Evolutionary conservation across 2,888 invertebrate genomes (phyloP), one percentile per base, ranked within the genome.

Genomic region (Athripsodes cinereus): DNA sequence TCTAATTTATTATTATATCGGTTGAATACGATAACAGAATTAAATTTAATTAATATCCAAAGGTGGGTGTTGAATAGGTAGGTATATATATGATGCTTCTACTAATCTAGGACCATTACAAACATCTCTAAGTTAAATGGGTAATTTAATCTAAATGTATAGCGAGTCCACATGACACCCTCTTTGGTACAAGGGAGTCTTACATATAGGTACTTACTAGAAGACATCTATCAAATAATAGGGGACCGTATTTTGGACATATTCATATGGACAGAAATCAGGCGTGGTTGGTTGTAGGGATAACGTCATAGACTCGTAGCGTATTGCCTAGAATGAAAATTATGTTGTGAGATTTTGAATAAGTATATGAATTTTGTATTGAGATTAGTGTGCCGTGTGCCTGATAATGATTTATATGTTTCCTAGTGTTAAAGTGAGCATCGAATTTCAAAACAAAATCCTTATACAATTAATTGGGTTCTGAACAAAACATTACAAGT

Each of bases 1-100:
- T 13, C 8, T 2, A 40, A 31, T 31, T 31, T 13, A n/a, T 40
- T 16, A 13, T 3, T 40, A 26, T 26, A 26, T 26, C 26, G 26
- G 26, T 26, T 10, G 26, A 26, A 26, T 53, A 56, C 64, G 62
- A 64, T 64, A 62, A 62, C 58, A 22, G 57, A 62, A 64, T 62
- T 64, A 64, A 64, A 62, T 64, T 64, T 62, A 64, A 64, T 64
- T 64, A 64, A 62, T 62, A 57, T 58, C 52, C 22, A 53, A 53
- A 64, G 64, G 60, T 58, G 60, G 53, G 46, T 44, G 22, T 48
- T 16, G 55, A 13, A 13, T 13, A 40, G 2, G n/a, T n/a, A n/a
- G n/a, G n/a, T n/a, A n/a, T n/a, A 3, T 10, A 26, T 26, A 6
- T 21, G 16, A 35, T 31, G 26, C 20, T 21, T 19, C 49, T 22